These are phyloP conservation scores for Mus musculus DNA, from an alignment of 2,113 vertebrate genomes.

Conservation along the genomic window GRCm39 chr11:81180501-81181000, in stretches of 20 bases:
- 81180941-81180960: slow-evolving; percentile 78
- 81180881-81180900: background rate
- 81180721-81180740: background rate
- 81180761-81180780: background rate
- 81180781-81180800: background rate
- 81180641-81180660: background rate
- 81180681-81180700: background rate
- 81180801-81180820: background rate
- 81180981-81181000: slow-evolving; percentile 76
- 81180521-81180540: background rate
- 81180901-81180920: background rate
- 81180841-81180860: background rate
- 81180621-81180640: background rate
- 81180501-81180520: background rate
- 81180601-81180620: background rate
- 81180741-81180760: background rate
- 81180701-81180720: background rate
- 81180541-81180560: background rate
- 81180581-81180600: background rate
- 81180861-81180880: background rate
- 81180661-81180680: background rate
- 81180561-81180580: background rate
- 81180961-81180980: slow-evolving; percentile 83
- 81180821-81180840: background rate
- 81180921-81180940: slow-evolving; percentile 53